These are phyloP conservation scores for Geophilus truncorum DNA, from an alignment of 2,888 invertebrate genomes.

Conservation along the genomic window DNA sequence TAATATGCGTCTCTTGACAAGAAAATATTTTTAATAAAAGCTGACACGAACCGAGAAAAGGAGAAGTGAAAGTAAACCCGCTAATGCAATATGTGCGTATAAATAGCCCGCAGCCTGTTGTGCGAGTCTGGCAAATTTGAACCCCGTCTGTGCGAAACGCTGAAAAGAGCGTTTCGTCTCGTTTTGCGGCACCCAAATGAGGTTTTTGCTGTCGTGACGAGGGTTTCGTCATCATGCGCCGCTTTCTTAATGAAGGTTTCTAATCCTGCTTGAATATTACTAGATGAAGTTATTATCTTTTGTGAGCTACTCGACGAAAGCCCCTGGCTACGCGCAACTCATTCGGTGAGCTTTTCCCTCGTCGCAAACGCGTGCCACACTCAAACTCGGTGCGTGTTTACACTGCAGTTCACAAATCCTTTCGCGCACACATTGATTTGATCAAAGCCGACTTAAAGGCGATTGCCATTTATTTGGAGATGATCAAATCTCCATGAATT, in stretches of 20 bases:
- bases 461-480: background rate
- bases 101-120: slow-evolving; percentile 3
- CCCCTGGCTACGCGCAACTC: background rate
- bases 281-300: slow-evolving; percentile 13
- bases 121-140: slow-evolving; percentile 20
- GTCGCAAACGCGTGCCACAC: background rate
- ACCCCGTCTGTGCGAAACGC: background rate
- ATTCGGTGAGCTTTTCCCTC: background rate
- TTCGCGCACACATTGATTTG: background rate
- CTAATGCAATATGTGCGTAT: background rate
- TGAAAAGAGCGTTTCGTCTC: background rate
- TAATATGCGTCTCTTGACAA: slow-evolving; percentile 24
- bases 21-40: slow-evolving; percentile 25
- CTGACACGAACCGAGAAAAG: slow-evolving; percentile 10
- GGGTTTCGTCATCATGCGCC: background rate
- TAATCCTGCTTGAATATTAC: slow-evolving; percentile 12
- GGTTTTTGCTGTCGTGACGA: background rate
- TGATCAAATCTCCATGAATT: background rate
- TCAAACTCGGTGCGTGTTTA: background rate
- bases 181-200: background rate
- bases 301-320: background rate
- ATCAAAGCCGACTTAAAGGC: background rate
- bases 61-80: slow-evolving; percentile 7
- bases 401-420: background rate
- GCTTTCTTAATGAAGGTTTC: slow-evolving; percentile 18